Base-by-base conservation (phyloP, 2,888 invertebrate genomes). In the Lypha dubia region DNA sequence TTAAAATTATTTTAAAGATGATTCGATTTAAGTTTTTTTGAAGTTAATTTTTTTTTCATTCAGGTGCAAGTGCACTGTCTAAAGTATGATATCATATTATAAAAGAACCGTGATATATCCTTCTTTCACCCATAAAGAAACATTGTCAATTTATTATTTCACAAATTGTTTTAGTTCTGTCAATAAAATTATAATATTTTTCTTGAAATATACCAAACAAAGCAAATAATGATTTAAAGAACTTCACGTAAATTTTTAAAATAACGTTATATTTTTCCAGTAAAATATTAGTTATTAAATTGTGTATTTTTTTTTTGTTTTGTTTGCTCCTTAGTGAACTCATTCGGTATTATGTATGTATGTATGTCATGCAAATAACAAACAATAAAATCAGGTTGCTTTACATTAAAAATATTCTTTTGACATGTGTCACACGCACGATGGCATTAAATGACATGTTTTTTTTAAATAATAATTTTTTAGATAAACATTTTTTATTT, bases 381-480 rank as follows among this genome's bases (percentile, higher is more conserved):
- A 77, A 53, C 41, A 65, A 76, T 24, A 65, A 70, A 79, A 70
- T 74, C 46, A 63, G 70, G 28, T 74, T 75, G 74, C 15, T 56
- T 44, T 28, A 56, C 46, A 74, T 63, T 56, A 41, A 68, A 70
- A 74, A 58, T 70, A 79, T 79, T 60, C 73, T 49, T 80, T 82
- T 80, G 80, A 80, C 76, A 85, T 74, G 80, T 83, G 84, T 74
- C 86, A 86, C 85, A 86, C 67, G 86, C 86, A 86, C 74, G 51
- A 32, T 62, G 24, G 56, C 53, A 77, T 79, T 68, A 63, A 63
- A 79, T 60, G 60, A 56, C 38, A 71, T 28, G 35, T 38, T 67
- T 49, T 22, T 46, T 58, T 51, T 62, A 46, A n/a, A n/a, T 75
- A 3, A 28, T 53, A 32, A 22, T 53, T 70, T 17, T 13, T 41